These are phyloP conservation scores for Drosophila helvetica DNA, from an alignment of 2,888 invertebrate genomes.

Conservation along the genomic window DNA sequence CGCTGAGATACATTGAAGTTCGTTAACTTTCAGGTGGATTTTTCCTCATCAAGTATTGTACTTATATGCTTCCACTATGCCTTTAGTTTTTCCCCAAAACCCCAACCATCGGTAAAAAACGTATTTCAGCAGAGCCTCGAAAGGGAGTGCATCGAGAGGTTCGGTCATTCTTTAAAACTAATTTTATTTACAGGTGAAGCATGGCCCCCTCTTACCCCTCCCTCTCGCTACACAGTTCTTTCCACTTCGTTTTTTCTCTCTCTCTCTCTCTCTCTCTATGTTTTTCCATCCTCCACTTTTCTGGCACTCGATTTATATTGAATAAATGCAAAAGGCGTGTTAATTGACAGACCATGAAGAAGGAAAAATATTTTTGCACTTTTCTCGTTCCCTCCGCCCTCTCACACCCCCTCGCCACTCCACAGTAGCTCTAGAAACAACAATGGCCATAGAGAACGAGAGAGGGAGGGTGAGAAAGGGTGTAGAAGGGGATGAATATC, in stretches of 20 bases:
- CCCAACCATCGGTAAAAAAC: background rate
- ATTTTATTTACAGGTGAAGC: slow-evolving; percentile 67
- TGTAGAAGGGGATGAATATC: slow-evolving; percentile 8
- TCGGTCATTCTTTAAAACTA: slow-evolving; percentile 58
- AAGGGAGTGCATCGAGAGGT: background rate
- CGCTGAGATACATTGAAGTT: background rate
- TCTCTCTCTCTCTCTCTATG: background rate
- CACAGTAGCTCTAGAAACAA: slow-evolving; percentile 7
- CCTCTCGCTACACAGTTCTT: background rate
- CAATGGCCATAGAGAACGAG: slow-evolving; percentile 12
- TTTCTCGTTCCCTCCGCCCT: slow-evolving; percentile 32
- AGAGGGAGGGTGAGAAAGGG: background rate
- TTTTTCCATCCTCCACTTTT: background rate
- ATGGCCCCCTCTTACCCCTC: slow-evolving; percentile 5
- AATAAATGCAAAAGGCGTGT: slow-evolving; percentile 79
- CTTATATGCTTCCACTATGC: background rate
- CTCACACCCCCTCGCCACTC: too few species aligned
- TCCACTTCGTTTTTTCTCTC: background rate
- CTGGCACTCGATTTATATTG: slow-evolving; percentile 74
- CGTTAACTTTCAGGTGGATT: background rate
- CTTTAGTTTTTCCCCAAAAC: background rate
- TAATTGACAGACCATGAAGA: slow-evolving; percentile 80
- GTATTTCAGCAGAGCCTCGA: slow-evolving; percentile 27
- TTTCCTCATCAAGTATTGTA: background rate
- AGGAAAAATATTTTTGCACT: slow-evolving; percentile 68